A percentile compares a stretch with the other conserved stretches of the same genome.
Conservation (phyloP, 2,797 vertebrate species). For the Kryptolebias ocellatus region DNA sequence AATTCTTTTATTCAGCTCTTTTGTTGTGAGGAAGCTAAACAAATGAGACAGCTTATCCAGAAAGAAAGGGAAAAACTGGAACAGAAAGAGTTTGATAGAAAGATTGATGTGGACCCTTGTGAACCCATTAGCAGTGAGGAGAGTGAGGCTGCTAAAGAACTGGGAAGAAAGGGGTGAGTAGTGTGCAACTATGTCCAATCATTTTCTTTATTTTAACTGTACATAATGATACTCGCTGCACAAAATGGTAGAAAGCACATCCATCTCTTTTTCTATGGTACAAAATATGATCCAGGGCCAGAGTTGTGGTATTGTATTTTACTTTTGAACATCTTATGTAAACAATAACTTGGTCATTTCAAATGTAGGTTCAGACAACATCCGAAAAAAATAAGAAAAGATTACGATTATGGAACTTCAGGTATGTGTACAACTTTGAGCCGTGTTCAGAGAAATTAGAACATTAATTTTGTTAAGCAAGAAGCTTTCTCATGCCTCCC, state of each 20-base stretch:
- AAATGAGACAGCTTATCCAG: conserved; percentile 45
- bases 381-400: conserved; percentile 9
- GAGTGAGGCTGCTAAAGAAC: conserved; percentile 27
- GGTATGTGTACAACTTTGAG: conserved; percentile 30
- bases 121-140: conserved; percentile 34
- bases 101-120: conserved; percentile 49
- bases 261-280: conserved; percentile 5
- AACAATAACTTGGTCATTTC: conserved; percentile 5
- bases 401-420: not conserved
- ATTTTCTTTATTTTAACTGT: conserved; percentile 4
- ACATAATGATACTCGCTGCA: conserved; percentile 12
- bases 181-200: conserved; percentile 1
- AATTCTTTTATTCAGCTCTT: conserved; percentile 42
- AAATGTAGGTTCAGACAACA: conserved; percentile 10
- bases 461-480: conserved; percentile 13
- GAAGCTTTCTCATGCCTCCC: conserved; percentile 19
- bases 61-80: conserved; percentile 32
- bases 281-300: too few species aligned
- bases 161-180: conserved; percentile 37
- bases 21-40: conserved; percentile 50
- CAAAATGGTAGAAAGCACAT: not conserved
- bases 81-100: conserved; percentile 27
- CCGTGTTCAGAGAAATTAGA: conserved; percentile 13
- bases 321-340: conserved; percentile 1
- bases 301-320: not conserved